A percentile compares a stretch with the other conserved stretches of the same genome.
Evolutionary conservation across 2,113 vertebrate species (phyloP).

Genomic region (Tenrec ecaudatus): DNA sequence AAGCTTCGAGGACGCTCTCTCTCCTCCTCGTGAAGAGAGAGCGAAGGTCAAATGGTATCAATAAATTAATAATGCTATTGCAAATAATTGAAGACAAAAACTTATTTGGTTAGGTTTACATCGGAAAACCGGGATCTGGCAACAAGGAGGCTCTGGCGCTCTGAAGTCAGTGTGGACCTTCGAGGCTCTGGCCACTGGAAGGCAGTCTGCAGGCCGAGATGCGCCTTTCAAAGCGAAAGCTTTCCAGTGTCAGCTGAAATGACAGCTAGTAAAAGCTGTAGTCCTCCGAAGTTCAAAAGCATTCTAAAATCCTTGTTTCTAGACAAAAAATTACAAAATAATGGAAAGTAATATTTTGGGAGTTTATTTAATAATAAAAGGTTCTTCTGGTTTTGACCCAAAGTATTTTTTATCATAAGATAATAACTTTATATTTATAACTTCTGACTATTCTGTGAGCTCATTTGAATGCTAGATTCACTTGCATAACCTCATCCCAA

Average conservation of each 20-base stretch:
- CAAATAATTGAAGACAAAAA: not conserved
- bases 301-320: not conserved
- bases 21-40: too few relatives aligned
- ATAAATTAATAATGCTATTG: not conserved
- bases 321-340: not conserved
- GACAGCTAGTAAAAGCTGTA: not conserved
- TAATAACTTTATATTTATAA: not conserved
- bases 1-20: too few relatives aligned
- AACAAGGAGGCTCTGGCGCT: not conserved
- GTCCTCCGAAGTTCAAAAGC: not conserved
- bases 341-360: not conserved
- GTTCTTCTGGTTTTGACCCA: not conserved
- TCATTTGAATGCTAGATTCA: not conserved
- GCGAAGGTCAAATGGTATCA: not conserved
- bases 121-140: not conserved
- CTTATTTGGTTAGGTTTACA: not conserved
- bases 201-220: not conserved
- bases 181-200: not conserved
- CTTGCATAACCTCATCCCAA: not conserved
- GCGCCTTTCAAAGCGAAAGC: not conserved
- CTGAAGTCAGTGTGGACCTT: not conserved
- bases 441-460: not conserved
- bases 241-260: not conserved
- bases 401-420: conserved; percentile 3
- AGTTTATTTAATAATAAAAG: not conserved